phyloP scores from a whole-genome alignment of 2,888 invertebrate species.

The Eupithecia inturbata region DNA sequence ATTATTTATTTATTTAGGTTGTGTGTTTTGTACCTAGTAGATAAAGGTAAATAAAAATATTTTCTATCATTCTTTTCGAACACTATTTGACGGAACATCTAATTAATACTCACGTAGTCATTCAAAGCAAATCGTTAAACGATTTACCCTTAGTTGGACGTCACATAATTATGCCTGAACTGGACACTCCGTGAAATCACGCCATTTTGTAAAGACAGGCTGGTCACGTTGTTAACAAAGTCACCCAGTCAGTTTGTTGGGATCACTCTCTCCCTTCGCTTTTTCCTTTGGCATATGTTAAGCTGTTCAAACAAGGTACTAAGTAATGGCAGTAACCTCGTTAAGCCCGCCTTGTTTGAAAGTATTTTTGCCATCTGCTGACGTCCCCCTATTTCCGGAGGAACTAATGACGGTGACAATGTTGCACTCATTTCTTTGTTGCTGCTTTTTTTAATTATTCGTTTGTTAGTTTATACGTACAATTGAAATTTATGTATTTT shows the following conservation, averaged over 20 bases:
- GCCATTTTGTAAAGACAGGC: neutral
- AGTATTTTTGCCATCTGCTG: conserved; percentile 56
- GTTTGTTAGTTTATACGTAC: neutral
- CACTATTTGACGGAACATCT: neutral
- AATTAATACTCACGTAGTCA: neutral
- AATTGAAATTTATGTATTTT: neutral
- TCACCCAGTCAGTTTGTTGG: neutral
- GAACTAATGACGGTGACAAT: conserved; percentile 54
- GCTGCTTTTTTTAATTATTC: conserved; percentile 24
- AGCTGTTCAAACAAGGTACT: conserved; percentile 6
- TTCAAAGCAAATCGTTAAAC: neutral
- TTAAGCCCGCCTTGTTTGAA: conserved; percentile 48
- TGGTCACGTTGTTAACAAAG: neutral
- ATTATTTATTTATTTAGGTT: too few species aligned
- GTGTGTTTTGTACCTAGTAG: too few species aligned
- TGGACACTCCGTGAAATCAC: neutral
- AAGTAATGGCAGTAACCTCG: conserved; percentile 36
- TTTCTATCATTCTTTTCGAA: too few species aligned
- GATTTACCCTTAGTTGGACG: neutral
- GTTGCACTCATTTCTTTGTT: conserved; percentile 44
- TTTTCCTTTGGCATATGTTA: neutral
- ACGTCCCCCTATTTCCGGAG: conserved; percentile 62
- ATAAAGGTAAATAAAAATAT: too few species aligned
- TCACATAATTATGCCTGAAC: neutral
- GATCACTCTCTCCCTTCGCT: conserved; percentile 1